These are phyloP conservation scores for Menidia menidia DNA, from an alignment of 2,797 vertebrate genomes.

Conservation along the genomic window DNA sequence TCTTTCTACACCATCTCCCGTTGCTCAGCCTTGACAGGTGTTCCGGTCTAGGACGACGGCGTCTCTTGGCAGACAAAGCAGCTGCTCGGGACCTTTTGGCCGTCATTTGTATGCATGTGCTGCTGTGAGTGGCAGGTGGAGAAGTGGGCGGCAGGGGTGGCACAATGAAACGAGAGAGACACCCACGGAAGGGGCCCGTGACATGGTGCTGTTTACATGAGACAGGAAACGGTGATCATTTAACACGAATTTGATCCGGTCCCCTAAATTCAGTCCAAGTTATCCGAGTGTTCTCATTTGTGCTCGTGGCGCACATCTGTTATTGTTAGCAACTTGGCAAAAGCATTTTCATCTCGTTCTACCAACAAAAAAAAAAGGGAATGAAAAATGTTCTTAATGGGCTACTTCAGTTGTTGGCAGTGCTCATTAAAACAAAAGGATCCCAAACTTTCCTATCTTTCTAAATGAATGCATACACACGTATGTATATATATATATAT, in stretches of 20 bases:
- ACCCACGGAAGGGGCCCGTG: not conserved
- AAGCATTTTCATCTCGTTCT: not conserved
- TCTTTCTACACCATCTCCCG: slow-evolving; percentile 5
- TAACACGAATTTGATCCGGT: not conserved
- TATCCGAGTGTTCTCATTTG: not conserved
- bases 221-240: not conserved
- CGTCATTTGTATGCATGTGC: slow-evolving; percentile 25
- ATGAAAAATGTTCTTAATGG: not conserved
- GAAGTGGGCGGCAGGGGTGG: not conserved
- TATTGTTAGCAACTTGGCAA: not conserved
- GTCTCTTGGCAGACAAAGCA: slow-evolving; percentile 73
- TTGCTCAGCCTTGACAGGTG: slow-evolving; percentile 77
- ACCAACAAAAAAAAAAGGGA: not conserved
- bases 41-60: slow-evolving; percentile 53
- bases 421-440: slow-evolving; percentile 35
- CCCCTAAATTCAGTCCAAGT: not conserved
- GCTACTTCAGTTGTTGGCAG: not conserved
- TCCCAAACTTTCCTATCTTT: not conserved
- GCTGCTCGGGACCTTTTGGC: slow-evolving; percentile 65
- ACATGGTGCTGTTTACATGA: not conserved
- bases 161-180: too few species aligned
- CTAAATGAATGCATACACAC: too few species aligned
- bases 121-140: not conserved
- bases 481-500: too few species aligned
- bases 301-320: not conserved